Base-by-base conservation (phyloP, 2,888 invertebrate species). In the Drosophila borborema region DNA sequence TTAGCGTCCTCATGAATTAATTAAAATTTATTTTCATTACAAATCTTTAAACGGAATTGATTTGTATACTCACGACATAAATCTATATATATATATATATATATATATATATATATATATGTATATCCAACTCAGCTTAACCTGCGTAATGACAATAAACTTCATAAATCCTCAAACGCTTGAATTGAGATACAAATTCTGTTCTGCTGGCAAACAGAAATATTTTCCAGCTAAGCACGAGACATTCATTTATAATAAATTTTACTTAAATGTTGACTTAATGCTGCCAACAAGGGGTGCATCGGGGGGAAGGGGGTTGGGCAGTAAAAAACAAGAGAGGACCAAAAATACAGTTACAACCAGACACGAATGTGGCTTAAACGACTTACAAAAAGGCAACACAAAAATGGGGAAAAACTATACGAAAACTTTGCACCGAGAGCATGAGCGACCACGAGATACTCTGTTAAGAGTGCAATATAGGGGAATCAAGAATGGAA, bases 211-310 rank as follows among this genome's bases (percentile, higher is more conserved):
- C 46, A 36, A 20, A 58, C 31, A 9, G n/a, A 36, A 46, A 23
- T n/a, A 20, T 10, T 46, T 55, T 41, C 31, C 14, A 58, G 58
- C 53, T 51, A 63, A 71, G 53, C 72, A 45, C 28, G 16, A 16
- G 43, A 56, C 64, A 64, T 77, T 70, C 43, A 74, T 74, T 81
- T 70, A 63, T 69, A 82, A 82, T 75, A 75, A 76, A 82, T 79
- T 70, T 68, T 61, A 69, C 54, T 74, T 62, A 64, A 54, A 82
- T 45, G 60, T 65, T 68, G 66, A 65, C 54, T 76, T 67, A 73
- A 82, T 60, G 74, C 67, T 59, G 62, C 51, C 63, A 68, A 63
- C 81, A 85, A 80, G 68, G 69, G 82, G 54, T 60, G 70, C 67
- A 65, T 75, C 64, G 68, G 40, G 63, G 10, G 34, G 1, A 18